Evolutionary conservation across 2,113 vertebrate genomes (phyloP).

Genomic region (Varanus komodoensis): DNA sequence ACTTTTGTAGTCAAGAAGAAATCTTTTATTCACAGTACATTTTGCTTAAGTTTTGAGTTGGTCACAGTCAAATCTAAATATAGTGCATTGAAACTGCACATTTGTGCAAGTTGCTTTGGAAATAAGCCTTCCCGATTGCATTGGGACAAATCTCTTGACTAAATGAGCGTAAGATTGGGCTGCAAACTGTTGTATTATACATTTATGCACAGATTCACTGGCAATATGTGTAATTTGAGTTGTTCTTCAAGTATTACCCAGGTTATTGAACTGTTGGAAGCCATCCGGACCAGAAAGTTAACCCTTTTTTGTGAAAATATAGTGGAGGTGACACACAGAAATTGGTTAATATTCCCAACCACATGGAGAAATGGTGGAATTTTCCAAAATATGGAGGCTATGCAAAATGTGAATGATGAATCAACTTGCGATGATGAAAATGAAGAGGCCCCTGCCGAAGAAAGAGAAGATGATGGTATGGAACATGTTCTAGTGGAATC

Average conservation of each 20-base stretch:
- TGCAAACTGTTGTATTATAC: not conserved
- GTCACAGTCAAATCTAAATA: not conserved
- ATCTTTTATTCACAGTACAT: not conserved
- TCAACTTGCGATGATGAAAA: conserved; percentile 44
- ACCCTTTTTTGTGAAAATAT: conserved; percentile 87
- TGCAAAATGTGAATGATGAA: conserved; percentile 51
- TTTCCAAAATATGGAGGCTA: conserved; percentile 68
- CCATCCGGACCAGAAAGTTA: conserved; percentile 77
- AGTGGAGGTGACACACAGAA: conserved; percentile 83
- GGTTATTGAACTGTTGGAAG: conserved; percentile 88
- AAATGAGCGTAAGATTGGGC: conserved; percentile 7
- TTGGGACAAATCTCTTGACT: not conserved
- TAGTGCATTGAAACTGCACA: not conserved
- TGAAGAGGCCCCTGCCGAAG: conserved; percentile 46
- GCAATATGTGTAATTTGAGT: conserved; percentile 51
- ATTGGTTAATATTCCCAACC: conserved; percentile 87
- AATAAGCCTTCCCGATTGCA: not conserved
- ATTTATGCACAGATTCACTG: conserved; percentile 9
- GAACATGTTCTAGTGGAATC: conserved; percentile 21
- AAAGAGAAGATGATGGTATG: conserved; percentile 73
- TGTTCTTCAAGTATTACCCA: conserved; percentile 87
- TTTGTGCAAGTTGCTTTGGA: not conserved
- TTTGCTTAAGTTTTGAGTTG: not conserved
- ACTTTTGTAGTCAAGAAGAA: not conserved
- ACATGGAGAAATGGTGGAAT: conserved; percentile 79